These are phyloP conservation scores for Lacerta bilineata DNA, from an alignment of 2,797 vertebrate genomes.

Conservation along the genomic window DNA sequence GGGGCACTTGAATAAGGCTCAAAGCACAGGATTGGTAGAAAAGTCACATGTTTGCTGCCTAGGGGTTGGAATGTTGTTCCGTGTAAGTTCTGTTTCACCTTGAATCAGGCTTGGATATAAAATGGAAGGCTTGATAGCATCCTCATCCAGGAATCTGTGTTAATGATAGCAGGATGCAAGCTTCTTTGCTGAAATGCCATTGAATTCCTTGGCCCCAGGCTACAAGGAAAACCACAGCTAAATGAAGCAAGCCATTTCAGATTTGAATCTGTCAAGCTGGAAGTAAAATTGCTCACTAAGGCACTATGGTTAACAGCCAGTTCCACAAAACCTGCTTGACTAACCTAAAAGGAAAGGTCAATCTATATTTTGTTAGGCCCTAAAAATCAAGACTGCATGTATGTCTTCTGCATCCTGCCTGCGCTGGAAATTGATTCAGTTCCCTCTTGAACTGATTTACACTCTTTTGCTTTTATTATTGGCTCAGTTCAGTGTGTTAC, in stretches of 20 bases:
- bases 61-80: not conserved
- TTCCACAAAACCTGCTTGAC: not conserved
- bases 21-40: not conserved
- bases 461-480: constrained; percentile 56
- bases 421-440: constrained; percentile 47
- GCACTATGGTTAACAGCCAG: not conserved
- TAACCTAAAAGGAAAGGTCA: constrained; percentile 17
- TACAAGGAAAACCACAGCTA: not conserved
- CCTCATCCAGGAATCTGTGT: too few species aligned
- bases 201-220: not conserved
- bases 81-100: not conserved
- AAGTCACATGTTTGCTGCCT: not conserved
- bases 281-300: constrained; percentile 14
- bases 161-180: not conserved
- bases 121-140: not conserved
- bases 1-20: not conserved
- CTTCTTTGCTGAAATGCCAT: not conserved
- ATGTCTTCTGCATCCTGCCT: not conserved
- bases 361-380: constrained; percentile 29
- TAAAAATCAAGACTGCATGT: constrained; percentile 33
- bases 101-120: not conserved
- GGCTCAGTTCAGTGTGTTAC: constrained; percentile 53
- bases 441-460: constrained; percentile 63
- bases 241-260: not conserved
- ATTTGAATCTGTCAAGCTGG: not conserved